phyloP scores from a whole-genome alignment of 2,797 vertebrate species.

The Acrocephalus scirpaceus region DNA sequence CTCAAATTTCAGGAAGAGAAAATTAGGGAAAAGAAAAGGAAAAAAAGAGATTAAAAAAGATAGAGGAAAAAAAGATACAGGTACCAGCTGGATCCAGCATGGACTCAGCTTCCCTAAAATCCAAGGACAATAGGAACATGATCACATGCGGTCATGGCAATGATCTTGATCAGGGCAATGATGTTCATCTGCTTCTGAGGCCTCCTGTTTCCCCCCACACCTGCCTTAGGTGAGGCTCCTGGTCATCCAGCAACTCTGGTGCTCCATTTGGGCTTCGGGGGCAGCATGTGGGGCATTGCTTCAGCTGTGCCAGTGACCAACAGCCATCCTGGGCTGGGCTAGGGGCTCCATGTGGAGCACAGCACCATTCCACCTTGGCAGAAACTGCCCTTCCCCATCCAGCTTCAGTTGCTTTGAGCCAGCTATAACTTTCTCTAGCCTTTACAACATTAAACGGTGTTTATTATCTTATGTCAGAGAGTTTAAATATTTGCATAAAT shows the following conservation, averaged over 20 bases:
- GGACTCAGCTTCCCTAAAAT: neutral
- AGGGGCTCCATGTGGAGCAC: neutral
- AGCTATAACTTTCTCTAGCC: neutral
- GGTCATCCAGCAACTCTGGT: neutral
- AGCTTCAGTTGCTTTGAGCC: neutral
- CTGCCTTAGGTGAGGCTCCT: neutral
- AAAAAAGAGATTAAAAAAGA: neutral
- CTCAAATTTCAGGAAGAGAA: neutral
- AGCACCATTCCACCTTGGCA: neutral
- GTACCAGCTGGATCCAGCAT: neutral
- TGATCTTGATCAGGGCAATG: neutral
- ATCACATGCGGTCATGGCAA: accelerated
- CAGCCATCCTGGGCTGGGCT: too few relatives aligned
- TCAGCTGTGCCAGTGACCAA: neutral
- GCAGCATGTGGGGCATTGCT: neutral
- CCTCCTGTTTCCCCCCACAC: neutral
- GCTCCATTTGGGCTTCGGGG: neutral
- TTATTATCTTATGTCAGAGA: neutral
- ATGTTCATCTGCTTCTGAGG: neutral
- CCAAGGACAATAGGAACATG: too few relatives aligned
- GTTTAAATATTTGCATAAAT: neutral
- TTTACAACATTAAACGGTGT: accelerated
- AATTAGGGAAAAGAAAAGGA: neutral
- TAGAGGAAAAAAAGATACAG: neutral
- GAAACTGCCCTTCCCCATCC: neutral